These are phyloP conservation scores for Nephotettix cincticeps DNA, from an alignment of 1,140 invertebrate species.

Conservation along the genomic window DNA sequence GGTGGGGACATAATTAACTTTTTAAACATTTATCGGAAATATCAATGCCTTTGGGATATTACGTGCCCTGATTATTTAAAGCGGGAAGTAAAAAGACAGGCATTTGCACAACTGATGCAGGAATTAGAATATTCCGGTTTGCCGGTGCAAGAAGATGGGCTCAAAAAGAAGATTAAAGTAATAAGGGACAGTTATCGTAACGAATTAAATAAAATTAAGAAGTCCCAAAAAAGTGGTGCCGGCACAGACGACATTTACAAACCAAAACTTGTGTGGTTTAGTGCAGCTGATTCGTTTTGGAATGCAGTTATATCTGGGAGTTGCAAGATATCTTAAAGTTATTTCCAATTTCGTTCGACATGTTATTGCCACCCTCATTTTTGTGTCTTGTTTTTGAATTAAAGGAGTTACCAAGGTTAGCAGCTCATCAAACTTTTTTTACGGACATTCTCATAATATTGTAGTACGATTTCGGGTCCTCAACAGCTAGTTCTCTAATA, in stretches of 20 bases:
- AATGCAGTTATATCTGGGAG: background rate
- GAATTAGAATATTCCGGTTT: background rate
- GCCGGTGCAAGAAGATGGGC: background rate
- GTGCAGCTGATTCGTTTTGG: constrained; percentile 23
- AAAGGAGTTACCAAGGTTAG: too few relatives aligned
- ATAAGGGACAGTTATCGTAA: constrained; percentile 4
- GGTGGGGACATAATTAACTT: background rate
- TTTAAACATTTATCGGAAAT: constrained; percentile 2
- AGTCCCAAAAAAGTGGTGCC: constrained; percentile 24
- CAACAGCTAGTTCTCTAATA: too few relatives aligned
- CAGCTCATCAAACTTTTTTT: too few relatives aligned
- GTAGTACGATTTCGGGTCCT: too few relatives aligned
- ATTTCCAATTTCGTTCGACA: too few relatives aligned
- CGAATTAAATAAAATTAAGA: constrained; percentile 21
- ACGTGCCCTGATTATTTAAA: constrained; percentile 6
- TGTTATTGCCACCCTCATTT: too few relatives aligned
- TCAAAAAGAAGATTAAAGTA: constrained; percentile 16
- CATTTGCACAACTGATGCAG: background rate
- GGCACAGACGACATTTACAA: constrained; percentile 32
- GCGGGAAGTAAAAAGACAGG: background rate
- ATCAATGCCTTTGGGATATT: constrained; percentile 10
- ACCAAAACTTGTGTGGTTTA: constrained; percentile 33
- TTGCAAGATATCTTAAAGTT: too few relatives aligned
- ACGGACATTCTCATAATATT: too few relatives aligned
- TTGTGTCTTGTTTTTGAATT: too few relatives aligned